A percentile compares a stretch with the other conserved stretches of the same genome.
phyloP scores from a whole-genome alignment of 1,140 invertebrate species.

The Ruditapes philippinarum region DNA sequence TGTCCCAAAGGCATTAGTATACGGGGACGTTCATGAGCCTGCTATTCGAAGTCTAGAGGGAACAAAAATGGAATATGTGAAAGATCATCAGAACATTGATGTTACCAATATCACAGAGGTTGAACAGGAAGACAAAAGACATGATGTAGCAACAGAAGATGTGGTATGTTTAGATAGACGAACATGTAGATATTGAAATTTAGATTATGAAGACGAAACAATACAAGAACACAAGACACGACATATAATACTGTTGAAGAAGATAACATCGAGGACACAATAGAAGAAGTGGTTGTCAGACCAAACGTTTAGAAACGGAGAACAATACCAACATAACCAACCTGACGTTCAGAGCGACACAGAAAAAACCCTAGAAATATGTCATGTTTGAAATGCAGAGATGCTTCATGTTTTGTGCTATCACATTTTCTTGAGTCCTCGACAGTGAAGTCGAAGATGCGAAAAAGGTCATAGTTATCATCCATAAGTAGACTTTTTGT shows the following conservation, averaged over 20 bases:
- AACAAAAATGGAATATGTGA: not conserved
- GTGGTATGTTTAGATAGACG: not conserved
- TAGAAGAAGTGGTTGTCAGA: too few species aligned
- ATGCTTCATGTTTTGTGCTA: not conserved
- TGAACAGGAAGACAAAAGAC: not conserved
- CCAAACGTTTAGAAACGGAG: too few species aligned
- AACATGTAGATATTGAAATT: too few species aligned
- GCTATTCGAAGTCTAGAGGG: not conserved
- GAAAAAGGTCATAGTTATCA: not conserved
- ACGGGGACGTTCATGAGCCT: not conserved
- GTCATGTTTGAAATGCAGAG: not conserved
- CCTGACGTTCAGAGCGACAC: too few species aligned
- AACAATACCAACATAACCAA: too few species aligned
- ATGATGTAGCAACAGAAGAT: not conserved
- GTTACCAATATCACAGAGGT: too few species aligned
- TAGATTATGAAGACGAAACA: too few species aligned
- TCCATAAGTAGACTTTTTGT: not conserved
- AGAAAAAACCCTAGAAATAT: too few species aligned
- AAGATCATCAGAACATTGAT: not conserved
- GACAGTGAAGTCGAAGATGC: not conserved
- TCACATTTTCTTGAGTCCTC: not conserved
- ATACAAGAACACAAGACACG: too few species aligned
- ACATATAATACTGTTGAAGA: too few species aligned
- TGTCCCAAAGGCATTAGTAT: not conserved
- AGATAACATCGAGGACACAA: too few species aligned